Evolutionary conservation across 2,113 vertebrate species (phyloP).

Genomic region (Muntiacus muntjak): DNA sequence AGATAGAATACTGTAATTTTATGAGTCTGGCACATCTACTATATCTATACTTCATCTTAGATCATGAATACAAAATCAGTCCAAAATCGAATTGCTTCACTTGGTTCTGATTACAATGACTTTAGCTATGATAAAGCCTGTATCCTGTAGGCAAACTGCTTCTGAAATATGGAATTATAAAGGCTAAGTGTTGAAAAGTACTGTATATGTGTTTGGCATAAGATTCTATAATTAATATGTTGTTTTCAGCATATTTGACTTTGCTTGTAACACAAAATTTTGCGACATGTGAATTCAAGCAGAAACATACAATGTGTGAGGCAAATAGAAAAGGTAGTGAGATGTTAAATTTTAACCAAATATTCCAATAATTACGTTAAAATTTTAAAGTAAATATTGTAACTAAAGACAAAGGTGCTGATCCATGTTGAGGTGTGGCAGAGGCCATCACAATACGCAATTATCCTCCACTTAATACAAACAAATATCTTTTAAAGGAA

Average conservation of each 20-base stretch:
- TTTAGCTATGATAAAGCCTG: not conserved
- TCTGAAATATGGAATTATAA: not conserved
- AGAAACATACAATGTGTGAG: not conserved
- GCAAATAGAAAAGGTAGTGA: not conserved
- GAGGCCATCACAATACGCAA: not conserved
- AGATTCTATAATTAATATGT: not conserved
- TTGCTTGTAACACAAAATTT: not conserved
- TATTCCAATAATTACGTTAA: not conserved
- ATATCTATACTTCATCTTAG: not conserved
- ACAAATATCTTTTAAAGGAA: not conserved
- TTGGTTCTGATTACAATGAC: not conserved
- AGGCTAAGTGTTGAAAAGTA: not conserved
- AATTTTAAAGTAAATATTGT: not conserved
- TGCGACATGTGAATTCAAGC: not conserved
- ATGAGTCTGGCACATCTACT: not conserved
- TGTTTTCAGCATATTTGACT: not conserved
- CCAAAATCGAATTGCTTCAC: not conserved
- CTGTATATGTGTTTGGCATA: not conserved
- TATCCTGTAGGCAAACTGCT: not conserved
- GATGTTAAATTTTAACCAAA: not conserved
- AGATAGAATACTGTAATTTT: not conserved
- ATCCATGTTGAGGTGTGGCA: not conserved
- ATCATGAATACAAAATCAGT: slow-evolving; percentile 15
- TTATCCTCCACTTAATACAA: not conserved
- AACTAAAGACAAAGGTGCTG: not conserved